Conservation (phyloP, 2,797 vertebrate species). For the Chelon auratus region DNA sequence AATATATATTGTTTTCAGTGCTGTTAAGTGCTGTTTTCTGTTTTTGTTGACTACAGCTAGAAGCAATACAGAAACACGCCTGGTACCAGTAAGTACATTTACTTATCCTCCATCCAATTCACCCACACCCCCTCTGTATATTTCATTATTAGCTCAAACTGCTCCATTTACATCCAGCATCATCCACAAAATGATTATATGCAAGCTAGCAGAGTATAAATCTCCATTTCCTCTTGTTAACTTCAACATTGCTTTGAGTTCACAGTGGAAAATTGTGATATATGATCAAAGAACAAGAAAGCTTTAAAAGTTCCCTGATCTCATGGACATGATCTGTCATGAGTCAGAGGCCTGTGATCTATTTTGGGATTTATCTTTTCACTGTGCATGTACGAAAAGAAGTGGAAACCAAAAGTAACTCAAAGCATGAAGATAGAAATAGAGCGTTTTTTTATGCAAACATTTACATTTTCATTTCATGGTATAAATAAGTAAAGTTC, state of each 20-base stretch:
- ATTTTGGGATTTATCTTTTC: slow-evolving; percentile 10
- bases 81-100: slow-evolving; percentile 92
- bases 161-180: not conserved
- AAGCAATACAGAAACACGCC: slow-evolving; percentile 93
- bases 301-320: too few species aligned
- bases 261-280: too few species aligned
- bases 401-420: not conserved
- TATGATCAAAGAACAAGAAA: too few species aligned
- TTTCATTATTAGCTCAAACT: not conserved
- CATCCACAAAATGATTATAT: not conserved
- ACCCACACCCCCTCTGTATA: not conserved
- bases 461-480: not conserved
- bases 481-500: not conserved
- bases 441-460: too few species aligned
- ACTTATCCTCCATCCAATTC: not conserved
- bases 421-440: not conserved
- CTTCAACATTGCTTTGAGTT: not conserved
- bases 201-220: not conserved
- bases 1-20: not conserved
- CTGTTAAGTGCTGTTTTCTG: slow-evolving; percentile 10
- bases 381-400: not conserved
- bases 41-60: slow-evolving; percentile 82
- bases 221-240: not conserved
- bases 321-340: too few species aligned
- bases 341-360: not conserved